phyloP scores from a whole-genome alignment of 2,888 invertebrate species.

The Limnephilus rhombicus region DNA sequence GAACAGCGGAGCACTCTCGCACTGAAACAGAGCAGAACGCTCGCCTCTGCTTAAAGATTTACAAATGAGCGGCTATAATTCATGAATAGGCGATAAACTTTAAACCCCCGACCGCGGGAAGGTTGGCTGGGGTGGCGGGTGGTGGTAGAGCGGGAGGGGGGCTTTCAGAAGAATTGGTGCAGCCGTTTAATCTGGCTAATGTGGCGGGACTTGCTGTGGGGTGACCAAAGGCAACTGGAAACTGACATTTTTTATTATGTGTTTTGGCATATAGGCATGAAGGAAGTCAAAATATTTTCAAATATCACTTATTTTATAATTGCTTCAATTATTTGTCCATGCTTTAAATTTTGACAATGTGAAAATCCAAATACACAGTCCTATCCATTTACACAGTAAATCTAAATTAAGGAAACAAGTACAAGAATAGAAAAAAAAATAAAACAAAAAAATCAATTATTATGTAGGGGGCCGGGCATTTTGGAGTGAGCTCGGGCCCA shows the following conservation, averaged over 20 bases:
- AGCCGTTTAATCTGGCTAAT: conserved; percentile 66
- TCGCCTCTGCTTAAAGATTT: conserved; percentile 50
- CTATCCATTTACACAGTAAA: no score
- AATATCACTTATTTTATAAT: no score
- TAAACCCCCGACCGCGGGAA: conserved; percentile 58
- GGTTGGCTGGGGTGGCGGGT: not conserved
- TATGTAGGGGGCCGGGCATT: no score
- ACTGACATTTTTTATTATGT: not conserved
- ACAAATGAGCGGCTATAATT: conserved; percentile 64
- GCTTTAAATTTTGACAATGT: no score
- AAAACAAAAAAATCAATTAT: no score
- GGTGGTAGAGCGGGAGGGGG: conserved; percentile 40
- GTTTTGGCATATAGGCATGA: no score
- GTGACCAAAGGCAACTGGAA: conserved; percentile 20
- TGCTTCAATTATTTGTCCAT: no score
- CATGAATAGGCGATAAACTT: conserved; percentile 66
- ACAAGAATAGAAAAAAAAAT: no score
- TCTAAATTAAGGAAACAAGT: no score
- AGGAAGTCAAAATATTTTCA: no score
- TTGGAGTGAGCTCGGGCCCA: no score
- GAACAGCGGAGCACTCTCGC: not conserved
- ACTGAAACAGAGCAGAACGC: conserved; percentile 25
- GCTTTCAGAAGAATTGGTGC: conserved; percentile 65
- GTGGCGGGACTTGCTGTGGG: conserved; percentile 61
- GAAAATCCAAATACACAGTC: no score